These are phyloP conservation scores for Melitaea athalia DNA, from an alignment of 2,888 invertebrate species.

Conservation along the genomic window DNA sequence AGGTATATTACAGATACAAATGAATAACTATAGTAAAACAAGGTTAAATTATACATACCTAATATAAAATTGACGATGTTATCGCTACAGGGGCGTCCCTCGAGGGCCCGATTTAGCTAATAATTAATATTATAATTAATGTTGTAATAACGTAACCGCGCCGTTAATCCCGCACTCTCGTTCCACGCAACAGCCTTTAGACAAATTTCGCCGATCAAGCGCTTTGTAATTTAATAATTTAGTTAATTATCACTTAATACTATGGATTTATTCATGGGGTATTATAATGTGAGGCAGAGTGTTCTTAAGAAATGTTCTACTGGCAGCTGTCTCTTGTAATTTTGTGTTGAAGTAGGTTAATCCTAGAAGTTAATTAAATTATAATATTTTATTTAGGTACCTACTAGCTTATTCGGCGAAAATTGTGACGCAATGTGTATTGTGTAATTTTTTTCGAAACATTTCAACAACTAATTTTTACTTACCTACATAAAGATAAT, in stretches of 20 bases:
- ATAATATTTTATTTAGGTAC: no score
- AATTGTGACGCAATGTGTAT: no score
- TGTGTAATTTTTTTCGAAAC: no score
- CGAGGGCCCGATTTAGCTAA: constrained; percentile 72
- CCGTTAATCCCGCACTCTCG: constrained; percentile 52
- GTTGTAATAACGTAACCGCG: constrained; percentile 65
- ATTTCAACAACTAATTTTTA: no score
- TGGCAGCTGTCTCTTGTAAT: neutral
- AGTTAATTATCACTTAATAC: constrained; percentile 20
- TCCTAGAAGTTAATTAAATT: no score
- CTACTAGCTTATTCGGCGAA: no score
- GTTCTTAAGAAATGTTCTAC: neutral
- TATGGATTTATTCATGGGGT: neutral
- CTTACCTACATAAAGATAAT: no score
- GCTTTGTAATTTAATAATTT: constrained; percentile 35
- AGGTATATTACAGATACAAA: neutral
- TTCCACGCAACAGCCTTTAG: constrained; percentile 43
- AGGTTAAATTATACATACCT: constrained; percentile 37
- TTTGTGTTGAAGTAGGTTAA: neutral
- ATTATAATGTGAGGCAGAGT: neutral
- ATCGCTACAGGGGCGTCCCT: constrained; percentile 53
- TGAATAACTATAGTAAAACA: neutral
- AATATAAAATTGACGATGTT: constrained; percentile 34
- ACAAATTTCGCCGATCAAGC: constrained; percentile 38
- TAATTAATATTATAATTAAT: constrained; percentile 82